A percentile compares a stretch with the other conserved stretches of the same genome.
Evolutionary conservation across 2,888 invertebrate genomes (phyloP).

Genomic region (Drosophila algonquin): DNA sequence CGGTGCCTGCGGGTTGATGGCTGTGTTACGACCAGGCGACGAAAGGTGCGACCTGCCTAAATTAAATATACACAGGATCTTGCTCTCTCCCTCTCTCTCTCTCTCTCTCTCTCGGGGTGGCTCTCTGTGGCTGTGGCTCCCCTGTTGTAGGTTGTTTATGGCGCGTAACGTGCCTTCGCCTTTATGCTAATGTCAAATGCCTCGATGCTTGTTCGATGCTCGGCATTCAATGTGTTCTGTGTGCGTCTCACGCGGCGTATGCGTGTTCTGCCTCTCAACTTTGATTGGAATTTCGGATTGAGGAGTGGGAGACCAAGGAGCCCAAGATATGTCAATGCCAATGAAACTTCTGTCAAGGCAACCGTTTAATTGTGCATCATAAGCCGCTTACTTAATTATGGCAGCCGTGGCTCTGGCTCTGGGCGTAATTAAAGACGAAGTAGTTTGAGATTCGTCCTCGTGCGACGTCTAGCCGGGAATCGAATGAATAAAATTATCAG

Average conservation of each 20-base stretch:
- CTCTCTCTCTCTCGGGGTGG: background rate
- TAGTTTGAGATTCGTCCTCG: constrained; percentile 35
- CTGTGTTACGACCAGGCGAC: constrained; percentile 20
- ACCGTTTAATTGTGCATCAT: constrained; percentile 63
- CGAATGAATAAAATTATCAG: constrained; percentile 66
- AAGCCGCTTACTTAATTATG: constrained; percentile 67
- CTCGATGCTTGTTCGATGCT: background rate
- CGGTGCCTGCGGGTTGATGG: constrained; percentile 32
- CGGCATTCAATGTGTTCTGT: background rate
- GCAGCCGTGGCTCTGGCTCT: constrained; percentile 12
- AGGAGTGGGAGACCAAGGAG: constrained; percentile 1
- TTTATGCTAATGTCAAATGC: constrained; percentile 57
- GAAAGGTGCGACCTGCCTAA: constrained; percentile 61
- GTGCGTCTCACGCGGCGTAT: constrained; percentile 59
- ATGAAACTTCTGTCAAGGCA: constrained; percentile 39
- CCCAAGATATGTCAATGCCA: constrained; percentile 12
- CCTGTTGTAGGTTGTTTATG: constrained; percentile 56
- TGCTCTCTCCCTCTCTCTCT: background rate
- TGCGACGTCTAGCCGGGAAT: constrained; percentile 35
- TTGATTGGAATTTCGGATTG: constrained; percentile 23
- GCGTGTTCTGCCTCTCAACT: constrained; percentile 43
- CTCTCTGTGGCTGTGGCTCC: background rate
- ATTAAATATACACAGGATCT: constrained; percentile 60
- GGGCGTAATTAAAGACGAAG: constrained; percentile 38
- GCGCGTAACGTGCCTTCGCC: constrained; percentile 37